Evolutionary conservation across 2,888 invertebrate species (phyloP).

Genomic region (Rotaria socialis): DNA sequence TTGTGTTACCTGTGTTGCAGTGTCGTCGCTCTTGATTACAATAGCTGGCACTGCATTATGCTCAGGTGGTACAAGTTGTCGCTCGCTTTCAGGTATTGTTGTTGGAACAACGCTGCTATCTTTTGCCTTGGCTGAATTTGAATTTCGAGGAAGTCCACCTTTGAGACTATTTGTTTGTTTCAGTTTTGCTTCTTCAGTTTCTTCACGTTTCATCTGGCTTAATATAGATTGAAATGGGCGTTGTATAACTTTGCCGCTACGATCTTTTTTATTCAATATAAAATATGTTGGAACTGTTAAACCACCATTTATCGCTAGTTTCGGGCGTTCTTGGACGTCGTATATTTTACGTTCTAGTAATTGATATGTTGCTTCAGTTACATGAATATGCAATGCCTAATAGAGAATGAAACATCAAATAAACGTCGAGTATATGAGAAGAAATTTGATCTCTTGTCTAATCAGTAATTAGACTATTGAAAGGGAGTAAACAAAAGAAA

Average conservation of each 20-base stretch:
- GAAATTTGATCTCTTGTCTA: background rate
- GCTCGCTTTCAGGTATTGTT: background rate
- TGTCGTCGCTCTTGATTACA: background rate
- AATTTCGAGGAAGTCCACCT: background rate
- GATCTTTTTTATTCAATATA: conserved; percentile 38
- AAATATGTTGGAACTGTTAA: conserved; percentile 39
- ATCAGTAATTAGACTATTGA: no score
- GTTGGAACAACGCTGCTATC: background rate
- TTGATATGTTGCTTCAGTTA: conserved; percentile 41
- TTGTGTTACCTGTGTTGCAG: background rate
- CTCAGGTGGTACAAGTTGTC: background rate
- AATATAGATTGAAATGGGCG: conserved; percentile 38
- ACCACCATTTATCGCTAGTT: conserved; percentile 41
- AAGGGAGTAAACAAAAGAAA: no score
- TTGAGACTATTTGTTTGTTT: background rate
- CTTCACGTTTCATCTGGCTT: conserved; percentile 11
- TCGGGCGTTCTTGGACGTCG: conserved; percentile 42
- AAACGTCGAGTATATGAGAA: background rate
- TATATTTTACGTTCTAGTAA: conserved; percentile 38
- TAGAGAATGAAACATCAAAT: background rate
- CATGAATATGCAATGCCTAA: conserved; percentile 53
- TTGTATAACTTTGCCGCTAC: conserved; percentile 20
- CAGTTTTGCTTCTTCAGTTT: conserved; percentile 1
- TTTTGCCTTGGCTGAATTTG: background rate
- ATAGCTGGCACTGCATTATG: background rate